phyloP scores from a whole-genome alignment of 2,113 vertebrate species.

The Pseudolaguvia tuberculata region DNA sequence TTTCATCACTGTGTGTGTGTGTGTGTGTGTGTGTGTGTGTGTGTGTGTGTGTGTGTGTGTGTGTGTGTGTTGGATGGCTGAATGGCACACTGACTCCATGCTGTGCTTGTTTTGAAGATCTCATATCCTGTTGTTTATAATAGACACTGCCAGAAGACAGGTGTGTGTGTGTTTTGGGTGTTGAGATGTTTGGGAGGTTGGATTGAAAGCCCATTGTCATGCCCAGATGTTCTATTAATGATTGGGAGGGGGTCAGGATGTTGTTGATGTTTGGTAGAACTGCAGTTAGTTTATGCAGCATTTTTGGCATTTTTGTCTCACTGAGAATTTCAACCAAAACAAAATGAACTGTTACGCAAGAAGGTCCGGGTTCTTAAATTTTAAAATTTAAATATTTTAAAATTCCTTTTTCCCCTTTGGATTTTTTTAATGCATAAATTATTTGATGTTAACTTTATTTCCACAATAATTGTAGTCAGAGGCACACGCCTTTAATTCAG shows the following conservation, averaged over 20 bases:
- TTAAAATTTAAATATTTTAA: too few species aligned
- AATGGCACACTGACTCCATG: constrained; percentile 11
- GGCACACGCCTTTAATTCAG: too few species aligned
- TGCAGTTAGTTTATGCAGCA: too few species aligned
- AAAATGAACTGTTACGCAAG: too few species aligned
- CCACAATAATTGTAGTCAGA: too few species aligned
- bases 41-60: constrained; percentile 11
- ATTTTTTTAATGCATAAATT: too few species aligned
- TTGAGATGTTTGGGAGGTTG: not conserved
- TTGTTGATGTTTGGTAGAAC: not conserved
- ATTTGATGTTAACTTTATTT: too few species aligned
- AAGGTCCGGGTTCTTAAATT: too few species aligned
- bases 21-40: not conserved
- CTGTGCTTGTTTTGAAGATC: constrained; percentile 22
- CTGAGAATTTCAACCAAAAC: too few species aligned
- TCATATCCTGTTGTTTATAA: constrained; percentile 39
- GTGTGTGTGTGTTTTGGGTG: not conserved
- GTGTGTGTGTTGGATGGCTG: constrained; percentile 9
- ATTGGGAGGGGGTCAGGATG: not conserved
- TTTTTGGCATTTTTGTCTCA: too few species aligned
- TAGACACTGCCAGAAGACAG: constrained; percentile 9
- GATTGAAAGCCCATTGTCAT: not conserved
- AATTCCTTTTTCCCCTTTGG: too few species aligned
- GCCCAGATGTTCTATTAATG: not conserved
- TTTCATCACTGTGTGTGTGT: constrained; percentile 21